Base-by-base conservation (phyloP, 2,113 vertebrate species). In the Lophotis ruficrista region DNA sequence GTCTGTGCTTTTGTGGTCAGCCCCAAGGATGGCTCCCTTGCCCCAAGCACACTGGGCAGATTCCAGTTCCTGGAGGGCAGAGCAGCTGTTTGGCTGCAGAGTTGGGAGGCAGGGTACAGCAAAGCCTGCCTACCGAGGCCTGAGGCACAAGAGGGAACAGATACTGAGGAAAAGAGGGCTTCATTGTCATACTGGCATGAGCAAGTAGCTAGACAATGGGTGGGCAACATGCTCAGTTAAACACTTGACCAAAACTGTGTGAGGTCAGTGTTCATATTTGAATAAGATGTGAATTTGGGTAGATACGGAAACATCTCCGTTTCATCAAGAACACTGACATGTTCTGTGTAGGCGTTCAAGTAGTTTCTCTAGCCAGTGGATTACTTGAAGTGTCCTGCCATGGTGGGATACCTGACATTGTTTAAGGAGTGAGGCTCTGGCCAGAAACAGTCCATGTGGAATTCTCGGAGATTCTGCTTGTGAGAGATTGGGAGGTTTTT, bases 91-190 rank as follows among this genome's bases (percentile, higher is more conserved):
- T 6, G 14, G 47, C 51, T 48, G 17, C 1, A 0, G 45, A 35
- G 27, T 3, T 5, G 1, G 27, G 37, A 58, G 12, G 37, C 37
- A 38, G 33, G 1, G 0, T 2, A 1, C 30, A 31, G 17, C 41
- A 71, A 80, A 37, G 25, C 5, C 20, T 81, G 17, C 18, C 3
- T 53, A 2, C 68, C 47, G 14, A n/a, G 47, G n/a, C 15, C 37
- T 5, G 31, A 23, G 50, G 21, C 33, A 69, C 45, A 12, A 62
- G 30, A 64, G 18, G n/a, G 38, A 14, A 56, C 25, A 66, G n/a
- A 28, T 35, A 57, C 7, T 53, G 58, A 77, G 48, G n/a, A 53
- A 43, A 25, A 53, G 30, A 25, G 22, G 7, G 6, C 6, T 62
- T 45, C 23, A 3, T 33, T 62, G 6, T 10, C 53, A 24, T 20